Base-by-base conservation (phyloP, 1,140 invertebrate genomes). In the Atta colombica region DNA sequence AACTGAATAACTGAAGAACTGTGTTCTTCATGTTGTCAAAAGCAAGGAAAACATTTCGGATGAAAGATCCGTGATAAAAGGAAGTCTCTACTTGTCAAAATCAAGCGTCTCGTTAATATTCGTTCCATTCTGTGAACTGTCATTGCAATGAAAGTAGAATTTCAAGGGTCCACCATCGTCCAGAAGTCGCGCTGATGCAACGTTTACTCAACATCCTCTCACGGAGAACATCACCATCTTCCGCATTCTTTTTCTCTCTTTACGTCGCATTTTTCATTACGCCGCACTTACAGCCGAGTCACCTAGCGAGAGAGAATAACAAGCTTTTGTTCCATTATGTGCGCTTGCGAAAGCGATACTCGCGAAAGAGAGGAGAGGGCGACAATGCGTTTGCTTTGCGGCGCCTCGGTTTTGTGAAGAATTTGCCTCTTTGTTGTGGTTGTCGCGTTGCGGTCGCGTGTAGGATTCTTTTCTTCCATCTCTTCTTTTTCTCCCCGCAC, bases 401-500 rank as follows among this genome's bases (percentile, higher is more conserved):
- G 71, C 87, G 88, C 35, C 53, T 89, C 60, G 55, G 35, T 69
- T 86, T 68, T 63, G 51, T 78, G 12, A 78, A 60, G 63, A 89
- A 89, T 87, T 81, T 65, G 49, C 55, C 87, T 90, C 72, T 84
- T 90, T 77, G 85, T 82, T 45, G 65, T 77, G 55, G 49, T 87
- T 39, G 45, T 28, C 74, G 66, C 74, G 61, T 12, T 45, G 10
- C 16, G 35, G 77, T 86, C 66, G 35, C 25, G 61, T 77, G 16
- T n/a, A 28, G 55, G 45, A 55, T 51, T 58, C 18, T 28, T 53
- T 14, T 49, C 60, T 35, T 6, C 45, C 28, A 6, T 61, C 16
- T 66, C 7, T 55, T 28, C 60, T 12, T 51, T 51, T 51, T 51
- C 39, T 18, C 12, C n/a, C 28, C 58, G 71, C 88, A 90, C 89